Conservation (phyloP, 2,113 vertebrate genomes). For the Loxodonta africana region DNA sequence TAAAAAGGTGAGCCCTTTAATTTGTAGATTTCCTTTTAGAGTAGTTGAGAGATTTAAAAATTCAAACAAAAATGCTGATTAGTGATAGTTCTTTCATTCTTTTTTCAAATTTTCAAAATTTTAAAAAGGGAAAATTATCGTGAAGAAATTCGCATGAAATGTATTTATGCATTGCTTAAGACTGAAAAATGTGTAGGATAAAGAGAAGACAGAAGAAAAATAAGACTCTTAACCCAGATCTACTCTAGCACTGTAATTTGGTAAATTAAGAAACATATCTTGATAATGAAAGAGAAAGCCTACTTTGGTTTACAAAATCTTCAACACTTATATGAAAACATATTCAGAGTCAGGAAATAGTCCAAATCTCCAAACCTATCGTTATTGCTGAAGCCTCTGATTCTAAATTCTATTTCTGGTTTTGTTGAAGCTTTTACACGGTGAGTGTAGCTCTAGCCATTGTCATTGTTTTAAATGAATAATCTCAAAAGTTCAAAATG, state of each 20-base stretch:
- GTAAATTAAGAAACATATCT: background rate
- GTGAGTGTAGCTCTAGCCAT: fast-evolving
- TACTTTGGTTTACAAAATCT: background rate
- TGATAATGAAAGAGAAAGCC: background rate
- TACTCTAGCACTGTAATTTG: background rate
- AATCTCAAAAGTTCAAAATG: background rate
- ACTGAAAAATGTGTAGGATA: background rate
- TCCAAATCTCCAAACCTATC: background rate
- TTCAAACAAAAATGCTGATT: background rate
- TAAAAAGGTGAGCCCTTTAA: background rate
- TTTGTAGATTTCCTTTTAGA: background rate
- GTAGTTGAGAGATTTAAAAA: background rate
- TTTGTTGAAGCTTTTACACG: background rate
- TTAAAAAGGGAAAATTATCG: background rate
- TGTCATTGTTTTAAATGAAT: background rate
- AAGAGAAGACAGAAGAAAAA: background rate
- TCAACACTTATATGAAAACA: slow-evolving; percentile 27
- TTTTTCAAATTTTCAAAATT: background rate
- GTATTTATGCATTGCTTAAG: background rate
- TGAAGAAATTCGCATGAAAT: background rate
- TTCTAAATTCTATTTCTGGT: background rate
- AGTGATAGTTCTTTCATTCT: background rate
- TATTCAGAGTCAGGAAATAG: background rate
- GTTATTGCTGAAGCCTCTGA: too few relatives aligned
- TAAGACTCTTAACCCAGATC: background rate